Evolutionary conservation across 2,113 vertebrate genomes (phyloP).

Genomic region (Oreochromis spilurus): DNA sequence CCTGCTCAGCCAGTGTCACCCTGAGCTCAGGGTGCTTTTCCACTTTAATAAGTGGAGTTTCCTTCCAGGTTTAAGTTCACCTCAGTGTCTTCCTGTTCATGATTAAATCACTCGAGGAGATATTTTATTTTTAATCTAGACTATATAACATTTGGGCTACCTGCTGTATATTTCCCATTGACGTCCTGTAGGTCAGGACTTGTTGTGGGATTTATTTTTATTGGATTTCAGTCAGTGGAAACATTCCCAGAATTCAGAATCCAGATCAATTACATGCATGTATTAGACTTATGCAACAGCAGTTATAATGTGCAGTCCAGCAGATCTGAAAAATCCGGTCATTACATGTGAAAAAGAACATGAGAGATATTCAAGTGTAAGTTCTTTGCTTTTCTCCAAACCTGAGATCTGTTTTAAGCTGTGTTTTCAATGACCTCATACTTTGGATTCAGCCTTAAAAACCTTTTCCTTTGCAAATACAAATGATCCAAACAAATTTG

Average conservation of each 20-base stretch:
- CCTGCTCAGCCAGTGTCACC: not conserved
- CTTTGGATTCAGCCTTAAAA: not conserved
- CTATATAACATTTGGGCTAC: constrained; percentile 14
- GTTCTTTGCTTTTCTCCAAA: not conserved
- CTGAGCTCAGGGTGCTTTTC: constrained; percentile 23
- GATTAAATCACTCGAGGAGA: constrained; percentile 56
- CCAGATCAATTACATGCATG: not conserved
- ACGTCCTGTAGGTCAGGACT: not conserved
- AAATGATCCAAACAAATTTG: not conserved
- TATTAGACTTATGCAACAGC: constrained; percentile 11
- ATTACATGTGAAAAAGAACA: not conserved
- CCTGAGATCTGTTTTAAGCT: not conserved
- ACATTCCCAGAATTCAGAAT: constrained; percentile 19
- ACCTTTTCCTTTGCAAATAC: not conserved
- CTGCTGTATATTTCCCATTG: constrained; percentile 1
- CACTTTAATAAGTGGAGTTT: constrained; percentile 52
- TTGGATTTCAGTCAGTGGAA: constrained; percentile 37
- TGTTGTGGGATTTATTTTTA: constrained; percentile 35
- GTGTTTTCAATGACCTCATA: not conserved
- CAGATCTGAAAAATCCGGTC: not conserved
- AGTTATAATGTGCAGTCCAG: not conserved
- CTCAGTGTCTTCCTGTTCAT: constrained; percentile 31
- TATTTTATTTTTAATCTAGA: constrained; percentile 53
- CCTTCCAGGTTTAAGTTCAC: constrained; percentile 49
- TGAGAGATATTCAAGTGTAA: not conserved